Evolutionary conservation across 2,888 invertebrate genomes (phyloP).

Genomic region (Bugulina stolonifera): DNA sequence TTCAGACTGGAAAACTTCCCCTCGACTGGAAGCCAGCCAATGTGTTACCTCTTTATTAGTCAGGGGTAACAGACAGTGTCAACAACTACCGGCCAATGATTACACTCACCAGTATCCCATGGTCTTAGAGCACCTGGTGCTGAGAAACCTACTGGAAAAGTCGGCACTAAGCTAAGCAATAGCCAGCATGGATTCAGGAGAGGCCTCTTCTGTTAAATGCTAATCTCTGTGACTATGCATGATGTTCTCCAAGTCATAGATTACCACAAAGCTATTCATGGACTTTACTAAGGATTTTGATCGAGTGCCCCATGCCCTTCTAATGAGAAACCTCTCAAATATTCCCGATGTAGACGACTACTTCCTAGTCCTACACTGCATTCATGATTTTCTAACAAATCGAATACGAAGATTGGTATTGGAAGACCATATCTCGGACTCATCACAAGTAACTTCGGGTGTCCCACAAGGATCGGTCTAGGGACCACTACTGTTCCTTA

Average conservation of each 20-base stretch:
- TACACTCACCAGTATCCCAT: background rate
- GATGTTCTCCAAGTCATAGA: background rate
- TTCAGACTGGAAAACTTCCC: too few relatives aligned
- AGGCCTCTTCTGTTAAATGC: background rate
- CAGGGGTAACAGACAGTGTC: background rate
- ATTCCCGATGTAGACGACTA: background rate
- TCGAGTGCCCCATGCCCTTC: background rate
- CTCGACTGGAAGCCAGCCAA: too few relatives aligned
- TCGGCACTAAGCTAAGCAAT: background rate
- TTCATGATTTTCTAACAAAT: background rate
- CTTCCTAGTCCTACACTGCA: background rate
- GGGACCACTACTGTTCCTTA: background rate
- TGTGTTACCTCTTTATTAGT: background rate
- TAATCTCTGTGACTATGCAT: background rate
- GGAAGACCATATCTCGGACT: background rate
- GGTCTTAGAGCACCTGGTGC: background rate
- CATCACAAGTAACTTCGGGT: background rate
- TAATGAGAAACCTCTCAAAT: background rate
- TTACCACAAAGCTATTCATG: background rate
- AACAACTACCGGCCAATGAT: background rate
- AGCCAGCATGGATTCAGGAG: background rate
- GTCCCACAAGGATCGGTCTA: background rate
- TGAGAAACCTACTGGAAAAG: background rate
- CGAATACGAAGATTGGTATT: background rate
- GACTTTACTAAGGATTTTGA: background rate